phyloP scores from a whole-genome alignment of 2,113 vertebrate species.

The Proterorhinus semilunaris region DNA sequence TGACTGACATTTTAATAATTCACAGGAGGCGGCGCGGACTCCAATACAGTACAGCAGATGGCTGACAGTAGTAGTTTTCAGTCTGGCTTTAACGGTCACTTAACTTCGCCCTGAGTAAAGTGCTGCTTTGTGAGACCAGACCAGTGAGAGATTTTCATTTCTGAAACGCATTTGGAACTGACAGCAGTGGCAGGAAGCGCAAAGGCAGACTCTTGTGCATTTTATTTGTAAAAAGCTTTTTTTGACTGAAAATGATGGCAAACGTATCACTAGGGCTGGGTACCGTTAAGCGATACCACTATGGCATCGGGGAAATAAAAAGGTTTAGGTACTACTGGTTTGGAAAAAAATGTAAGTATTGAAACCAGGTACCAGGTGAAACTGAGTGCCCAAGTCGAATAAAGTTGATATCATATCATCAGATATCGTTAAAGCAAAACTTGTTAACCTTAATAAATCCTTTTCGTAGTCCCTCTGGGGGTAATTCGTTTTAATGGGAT shows the following conservation, averaged over 20 bases:
- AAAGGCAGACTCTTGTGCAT: neutral
- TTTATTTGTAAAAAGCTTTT: constrained; percentile 7
- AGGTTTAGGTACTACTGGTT: too few relatives aligned
- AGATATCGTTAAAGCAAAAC: too few relatives aligned
- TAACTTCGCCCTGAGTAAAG: constrained; percentile 8
- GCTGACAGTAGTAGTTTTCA: constrained; percentile 7
- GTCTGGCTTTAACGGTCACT: neutral
- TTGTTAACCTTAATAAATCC: too few relatives aligned
- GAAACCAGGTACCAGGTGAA: too few relatives aligned
- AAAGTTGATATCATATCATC: too few relatives aligned
- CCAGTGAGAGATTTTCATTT: neutral
- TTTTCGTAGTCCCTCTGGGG: too few relatives aligned
- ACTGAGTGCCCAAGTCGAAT: too few relatives aligned
- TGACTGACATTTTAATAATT: constrained; percentile 66
- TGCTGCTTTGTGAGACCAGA: neutral
- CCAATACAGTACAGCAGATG: neutral
- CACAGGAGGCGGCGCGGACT: constrained; percentile 26
- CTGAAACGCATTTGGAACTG: constrained; percentile 7
- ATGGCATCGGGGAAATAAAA: too few relatives aligned
- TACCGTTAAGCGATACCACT: too few relatives aligned
- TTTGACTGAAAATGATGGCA: neutral
- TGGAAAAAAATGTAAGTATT: too few relatives aligned
- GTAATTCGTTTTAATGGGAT: too few relatives aligned
- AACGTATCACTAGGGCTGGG: too few relatives aligned
- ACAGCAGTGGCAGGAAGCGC: neutral